These are phyloP conservation scores for Crocuta crocuta DNA, from an alignment of 2,113 vertebrate species.

Conservation along the genomic window DNA sequence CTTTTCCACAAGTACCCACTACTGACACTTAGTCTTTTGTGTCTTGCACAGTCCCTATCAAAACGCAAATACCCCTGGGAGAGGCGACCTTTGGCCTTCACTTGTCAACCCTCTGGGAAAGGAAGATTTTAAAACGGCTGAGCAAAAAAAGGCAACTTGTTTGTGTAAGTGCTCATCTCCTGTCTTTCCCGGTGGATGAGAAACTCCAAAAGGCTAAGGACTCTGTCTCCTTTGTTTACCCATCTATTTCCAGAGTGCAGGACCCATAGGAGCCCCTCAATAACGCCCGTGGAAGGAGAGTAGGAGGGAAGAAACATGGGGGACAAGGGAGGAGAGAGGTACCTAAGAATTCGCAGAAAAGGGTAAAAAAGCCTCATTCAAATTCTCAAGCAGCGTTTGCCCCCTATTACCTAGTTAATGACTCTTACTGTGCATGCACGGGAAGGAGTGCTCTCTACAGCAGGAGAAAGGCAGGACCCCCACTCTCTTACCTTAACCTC, in stretches of 20 bases:
- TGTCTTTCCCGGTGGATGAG: not conserved
- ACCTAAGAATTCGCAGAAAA: not conserved
- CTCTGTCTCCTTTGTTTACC: not conserved
- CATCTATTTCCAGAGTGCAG: not conserved
- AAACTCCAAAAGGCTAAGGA: not conserved
- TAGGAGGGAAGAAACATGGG: not conserved
- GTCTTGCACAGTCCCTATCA: not conserved
- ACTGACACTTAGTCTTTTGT: not conserved
- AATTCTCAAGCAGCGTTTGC: not conserved
- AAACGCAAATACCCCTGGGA: not conserved
- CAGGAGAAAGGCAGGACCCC: not conserved
- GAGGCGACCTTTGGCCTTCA: not conserved
- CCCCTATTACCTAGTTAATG: not conserved
- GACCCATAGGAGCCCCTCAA: not conserved
- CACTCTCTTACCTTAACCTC: not conserved
- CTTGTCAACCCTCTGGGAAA: not conserved
- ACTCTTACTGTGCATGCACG: not conserved
- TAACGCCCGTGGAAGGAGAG: not conserved
- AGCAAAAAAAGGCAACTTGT: not conserved
- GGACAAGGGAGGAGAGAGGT: not conserved
- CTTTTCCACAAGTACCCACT: not conserved
- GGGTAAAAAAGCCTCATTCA: not conserved
- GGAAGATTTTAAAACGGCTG: conserved; percentile 9
- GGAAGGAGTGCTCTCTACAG: not conserved
- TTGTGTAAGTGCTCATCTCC: not conserved